These are phyloP conservation scores for Epirrhoe tristata DNA, from an alignment of 2,888 invertebrate genomes.

Conservation along the genomic window DNA sequence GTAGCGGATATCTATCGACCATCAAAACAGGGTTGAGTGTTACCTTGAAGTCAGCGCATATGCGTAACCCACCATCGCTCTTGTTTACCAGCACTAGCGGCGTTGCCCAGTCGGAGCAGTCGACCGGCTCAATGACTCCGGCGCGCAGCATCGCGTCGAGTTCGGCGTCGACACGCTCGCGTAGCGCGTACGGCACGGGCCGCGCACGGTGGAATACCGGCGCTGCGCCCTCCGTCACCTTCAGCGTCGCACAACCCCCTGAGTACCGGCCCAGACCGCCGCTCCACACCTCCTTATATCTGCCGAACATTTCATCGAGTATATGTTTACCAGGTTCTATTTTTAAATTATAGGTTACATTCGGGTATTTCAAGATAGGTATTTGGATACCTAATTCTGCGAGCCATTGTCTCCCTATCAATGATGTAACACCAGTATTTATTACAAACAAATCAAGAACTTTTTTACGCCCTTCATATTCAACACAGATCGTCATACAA, in stretches of 20 bases:
- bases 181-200: slow-evolving; percentile 46
- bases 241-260: slow-evolving; percentile 36
- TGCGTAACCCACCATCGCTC: slow-evolving; percentile 39
- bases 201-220: too few relatives aligned
- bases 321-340: too few relatives aligned
- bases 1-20: slow-evolving; percentile 43
- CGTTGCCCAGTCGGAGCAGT: slow-evolving; percentile 46
- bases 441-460: slow-evolving; percentile 43
- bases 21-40: slow-evolving; percentile 32
- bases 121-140: slow-evolving; percentile 40
- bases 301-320: slow-evolving; percentile 1
- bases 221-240: slow-evolving; percentile 43
- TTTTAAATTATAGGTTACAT: background rate
- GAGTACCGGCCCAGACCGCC: slow-evolving; percentile 39
- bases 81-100: slow-evolving; percentile 35
- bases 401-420: slow-evolving; percentile 46
- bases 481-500: slow-evolving; percentile 12
- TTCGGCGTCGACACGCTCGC: slow-evolving; percentile 44
- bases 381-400: slow-evolving; percentile 37
- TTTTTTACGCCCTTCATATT: slow-evolving; percentile 22
- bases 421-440: slow-evolving; percentile 33
- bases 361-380: background rate
- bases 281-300: slow-evolving; percentile 34
- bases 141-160: slow-evolving; percentile 46
- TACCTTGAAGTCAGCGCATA: slow-evolving; percentile 48